Evolutionary conservation across 2,113 vertebrate species (phyloP).

Genomic region (Garra rufa): DNA sequence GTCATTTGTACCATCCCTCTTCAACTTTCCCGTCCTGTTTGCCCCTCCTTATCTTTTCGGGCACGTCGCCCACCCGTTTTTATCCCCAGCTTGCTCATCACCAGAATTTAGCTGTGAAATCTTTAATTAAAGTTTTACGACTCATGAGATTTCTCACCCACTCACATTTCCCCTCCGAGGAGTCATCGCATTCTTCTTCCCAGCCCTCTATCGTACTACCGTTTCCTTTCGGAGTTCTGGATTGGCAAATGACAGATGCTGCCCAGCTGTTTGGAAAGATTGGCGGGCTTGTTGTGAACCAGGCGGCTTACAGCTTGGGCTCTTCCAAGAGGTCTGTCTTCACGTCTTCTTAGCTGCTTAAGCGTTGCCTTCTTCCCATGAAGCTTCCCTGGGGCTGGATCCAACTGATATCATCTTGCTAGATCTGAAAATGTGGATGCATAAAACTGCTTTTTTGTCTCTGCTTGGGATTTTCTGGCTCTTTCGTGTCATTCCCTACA

Average conservation of each 20-base stretch:
- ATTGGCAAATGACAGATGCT: constrained; percentile 52
- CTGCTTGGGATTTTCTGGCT: constrained; percentile 24
- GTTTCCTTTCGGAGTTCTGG: constrained; percentile 43
- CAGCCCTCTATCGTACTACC: constrained; percentile 47
- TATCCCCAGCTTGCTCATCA: constrained; percentile 50
- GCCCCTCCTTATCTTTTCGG: constrained; percentile 49
- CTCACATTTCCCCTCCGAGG: constrained; percentile 41
- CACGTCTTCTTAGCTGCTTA: constrained; percentile 20
- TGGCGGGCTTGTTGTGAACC: constrained; percentile 19
- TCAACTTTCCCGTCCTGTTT: constrained; percentile 28
- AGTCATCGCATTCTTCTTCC: constrained; percentile 47
- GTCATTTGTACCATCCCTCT: constrained; percentile 1
- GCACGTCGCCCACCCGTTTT: constrained; percentile 52
- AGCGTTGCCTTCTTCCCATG: constrained; percentile 37
- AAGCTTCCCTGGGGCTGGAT: constrained; percentile 22
- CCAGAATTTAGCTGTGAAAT: constrained; percentile 56
- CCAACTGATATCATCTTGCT: constrained; percentile 38
- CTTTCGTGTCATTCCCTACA: constrained; percentile 14
- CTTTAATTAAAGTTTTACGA: constrained; percentile 72
- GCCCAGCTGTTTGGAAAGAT: constrained; percentile 55
- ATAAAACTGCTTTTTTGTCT: constrained; percentile 36
- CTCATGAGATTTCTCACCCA: constrained; percentile 63
- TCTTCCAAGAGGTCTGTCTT: constrained; percentile 35
- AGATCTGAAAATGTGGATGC: constrained; percentile 30
- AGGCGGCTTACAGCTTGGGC: background rate